Evolutionary conservation across 1,140 invertebrate genomes (phyloP), one percentile per base, ranked within the genome.

Genomic region (Cydia fagiglandana): DNA sequence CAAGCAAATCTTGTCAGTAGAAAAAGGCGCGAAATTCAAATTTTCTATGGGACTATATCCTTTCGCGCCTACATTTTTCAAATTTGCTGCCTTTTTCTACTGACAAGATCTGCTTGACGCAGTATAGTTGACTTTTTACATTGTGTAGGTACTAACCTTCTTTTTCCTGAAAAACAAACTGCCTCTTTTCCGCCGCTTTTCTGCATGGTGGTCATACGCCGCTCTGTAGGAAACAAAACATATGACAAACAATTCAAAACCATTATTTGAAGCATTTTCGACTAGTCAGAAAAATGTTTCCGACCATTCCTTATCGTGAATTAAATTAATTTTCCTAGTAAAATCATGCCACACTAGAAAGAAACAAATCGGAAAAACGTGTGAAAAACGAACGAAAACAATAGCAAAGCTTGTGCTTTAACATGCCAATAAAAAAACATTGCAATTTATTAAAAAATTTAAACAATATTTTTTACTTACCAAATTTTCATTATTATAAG

Each of bases 141-240:
- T n/a, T n/a, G n/a, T n/a, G n/a, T n/a, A n/a, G n/a, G n/a, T n/a
- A n/a, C n/a, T n/a, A n/a, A 93, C 93, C 92, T 98, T 98, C 89
- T 97, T 97, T 91, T 97, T 98, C 77, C 97, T 95, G 85, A 98
- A 98, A 94, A 98, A 98, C 64, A 98, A 93, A 76, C 97, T 98
- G 56, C 97, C 97, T 68, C 97, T 94, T 92, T 98, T 98, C 78
- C 96, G 94, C 86, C 97, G 93, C 88, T 98, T 98, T 83, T 97
- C 96, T 50, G 96, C 95, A 84, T 96, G 96, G 85, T 96, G 95
- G 85, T 97, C 96, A 82, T 96, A 97, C n/a, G 94, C 95, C 88
- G 94, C 94, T 89, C 94, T 95, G 88, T 80, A 89, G 88, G 68
- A 38, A 73, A 87, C 73, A 80, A 82, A 76, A 78, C 28, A 73